Evolutionary conservation across 1,140 invertebrate genomes (phyloP), one percentile per base, ranked within the genome.

Genomic region (Gerris buenoi): DNA sequence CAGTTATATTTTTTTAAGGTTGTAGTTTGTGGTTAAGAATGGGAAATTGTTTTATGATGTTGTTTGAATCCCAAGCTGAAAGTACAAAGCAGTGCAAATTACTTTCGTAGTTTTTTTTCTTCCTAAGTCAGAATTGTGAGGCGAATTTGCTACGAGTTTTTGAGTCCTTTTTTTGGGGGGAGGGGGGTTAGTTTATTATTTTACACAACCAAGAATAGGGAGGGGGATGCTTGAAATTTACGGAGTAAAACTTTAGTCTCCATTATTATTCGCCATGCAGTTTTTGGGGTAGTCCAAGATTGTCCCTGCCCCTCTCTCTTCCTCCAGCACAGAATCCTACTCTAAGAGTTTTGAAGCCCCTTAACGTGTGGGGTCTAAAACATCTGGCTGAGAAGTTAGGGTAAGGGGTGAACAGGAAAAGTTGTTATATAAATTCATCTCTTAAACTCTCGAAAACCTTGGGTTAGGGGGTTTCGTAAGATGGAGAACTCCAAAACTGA

Each of bases 161-260:
- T 3, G 59, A 25, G n/a, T 13, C 59, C 10, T 61, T 61, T n/a
- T n/a, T n/a, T n/a, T n/a, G n/a, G n/a, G n/a, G n/a, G 59, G 25
- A 61, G 59, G 59, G n/a, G n/a, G 59, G n/a, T 22, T 61, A 61
- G 59, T 61, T 61, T 61, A 61, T 61, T 61, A 22, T 61, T 25
- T 61, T 61, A 61, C n/a, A 22, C 59, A 25, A 13, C 13, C 46
- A 56, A 14, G 13, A 14, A 13, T 13, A 14, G 46, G 46, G 46
- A n/a, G 46, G 25, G 59, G 22, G 59, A 5, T 61, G 25, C 22
- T 61, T 3, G n/a, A 61, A 25, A 22, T 61, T n/a, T n/a, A n/a
- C 59, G 59, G 59, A 10, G 3, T 5, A 46, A 46, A 46, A 46
- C 33, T 46, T 46, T 46, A 46, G 33, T 46, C 33, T 22, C 59